Percentiles rank a stretch among this genome's conserved stretches.
These are phyloP conservation scores for Equus przewalskii DNA, from an alignment of 2,113 vertebrate species.

Conservation along the genomic window DNA sequence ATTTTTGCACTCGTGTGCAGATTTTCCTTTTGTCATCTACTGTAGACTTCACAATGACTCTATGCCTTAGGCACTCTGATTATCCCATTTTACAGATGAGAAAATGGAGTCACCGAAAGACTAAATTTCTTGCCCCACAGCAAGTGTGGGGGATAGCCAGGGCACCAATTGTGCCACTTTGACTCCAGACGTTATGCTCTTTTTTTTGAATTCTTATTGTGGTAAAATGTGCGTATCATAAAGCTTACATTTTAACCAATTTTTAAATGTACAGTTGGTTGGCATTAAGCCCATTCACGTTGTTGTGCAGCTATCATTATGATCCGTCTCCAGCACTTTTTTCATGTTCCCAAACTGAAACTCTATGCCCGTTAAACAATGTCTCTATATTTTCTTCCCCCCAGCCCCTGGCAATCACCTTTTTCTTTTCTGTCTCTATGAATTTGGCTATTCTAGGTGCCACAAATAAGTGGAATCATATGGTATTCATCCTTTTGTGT, in stretches of 20 bases:
- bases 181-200: neutral
- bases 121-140: neutral
- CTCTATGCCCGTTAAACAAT: neutral
- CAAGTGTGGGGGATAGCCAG: neutral
- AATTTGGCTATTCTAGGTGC: neutral
- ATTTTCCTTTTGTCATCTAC: slow-evolving; percentile 4
- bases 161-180: neutral
- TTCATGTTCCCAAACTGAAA: neutral
- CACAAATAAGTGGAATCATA: neutral
- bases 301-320: neutral
- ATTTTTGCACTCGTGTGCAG: neutral
- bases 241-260: neutral
- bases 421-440: neutral
- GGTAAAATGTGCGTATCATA: neutral
- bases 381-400: neutral
- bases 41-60: neutral
- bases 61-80: neutral
- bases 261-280: neutral
- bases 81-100: neutral
- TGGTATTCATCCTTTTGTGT: neutral
- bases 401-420: neutral
- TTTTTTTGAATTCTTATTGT: neutral
- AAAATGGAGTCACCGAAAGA: neutral
- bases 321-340: neutral
- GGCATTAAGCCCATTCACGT: neutral